Conservation (phyloP, 1,140 invertebrate species). For the Hylyphantes graminicola region DNA sequence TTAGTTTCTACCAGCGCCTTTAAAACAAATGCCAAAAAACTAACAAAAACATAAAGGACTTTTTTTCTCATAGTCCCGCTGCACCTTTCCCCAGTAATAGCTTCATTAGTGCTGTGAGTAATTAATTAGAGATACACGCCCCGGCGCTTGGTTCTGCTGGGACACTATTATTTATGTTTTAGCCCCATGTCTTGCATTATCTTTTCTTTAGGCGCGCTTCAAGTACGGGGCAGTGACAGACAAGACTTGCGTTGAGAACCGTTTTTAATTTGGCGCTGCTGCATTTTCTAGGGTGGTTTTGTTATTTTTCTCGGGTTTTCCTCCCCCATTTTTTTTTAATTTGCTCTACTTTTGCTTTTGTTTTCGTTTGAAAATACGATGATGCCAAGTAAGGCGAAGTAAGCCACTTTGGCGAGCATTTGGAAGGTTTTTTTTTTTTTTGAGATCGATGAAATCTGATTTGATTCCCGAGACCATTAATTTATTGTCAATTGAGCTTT, state of each 20-base stretch:
- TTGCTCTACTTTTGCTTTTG: background rate
- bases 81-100: slow-evolving; percentile 20
- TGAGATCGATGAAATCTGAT: no score
- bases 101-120: slow-evolving; percentile 47
- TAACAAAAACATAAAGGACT: background rate
- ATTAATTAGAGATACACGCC: slow-evolving; percentile 41
- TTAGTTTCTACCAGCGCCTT: slow-evolving; percentile 13
- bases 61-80: background rate
- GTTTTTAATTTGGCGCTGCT: slow-evolving; percentile 20
- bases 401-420: background rate
- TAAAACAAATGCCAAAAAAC: slow-evolving; percentile 14
- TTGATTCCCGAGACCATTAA: no score
- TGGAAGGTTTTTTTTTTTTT: no score
- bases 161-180: slow-evolving; percentile 46
- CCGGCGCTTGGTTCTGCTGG: background rate
- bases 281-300: slow-evolving; percentile 13
- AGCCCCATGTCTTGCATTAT: slow-evolving; percentile 9
- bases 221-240: slow-evolving; percentile 4
- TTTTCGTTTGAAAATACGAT: slow-evolving; percentile 21
- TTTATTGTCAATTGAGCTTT: no score
- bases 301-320: slow-evolving; percentile 4
- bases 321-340: slow-evolving; percentile 3
- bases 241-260: background rate
- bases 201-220: slow-evolving; percentile 20
- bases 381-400: slow-evolving; percentile 11